These are phyloP conservation scores for Megalops atlanticus DNA, from an alignment of 2,113 vertebrate species.

Conservation along the genomic window DNA sequence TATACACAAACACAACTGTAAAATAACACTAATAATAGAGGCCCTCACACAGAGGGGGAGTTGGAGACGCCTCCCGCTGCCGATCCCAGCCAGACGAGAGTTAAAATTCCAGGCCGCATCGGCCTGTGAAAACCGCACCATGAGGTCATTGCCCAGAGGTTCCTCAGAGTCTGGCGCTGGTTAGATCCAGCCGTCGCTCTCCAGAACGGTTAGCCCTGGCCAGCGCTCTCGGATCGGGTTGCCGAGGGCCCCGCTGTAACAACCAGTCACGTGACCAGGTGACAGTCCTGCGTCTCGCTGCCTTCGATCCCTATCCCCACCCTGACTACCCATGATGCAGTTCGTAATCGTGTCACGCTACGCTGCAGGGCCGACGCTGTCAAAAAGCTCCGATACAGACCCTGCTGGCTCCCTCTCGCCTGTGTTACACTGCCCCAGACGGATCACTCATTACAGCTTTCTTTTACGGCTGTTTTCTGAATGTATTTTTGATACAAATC, in stretches of 20 bases:
- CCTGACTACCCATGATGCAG: background rate
- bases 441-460: background rate
- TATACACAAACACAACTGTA: too few species aligned
- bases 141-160: conserved; percentile 68
- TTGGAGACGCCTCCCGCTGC: background rate
- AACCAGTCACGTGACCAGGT: background rate
- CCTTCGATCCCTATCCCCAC: background rate
- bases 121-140: conserved; percentile 53
- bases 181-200: conserved; percentile 50
- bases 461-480: background rate
- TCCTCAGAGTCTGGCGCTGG: conserved; percentile 67
- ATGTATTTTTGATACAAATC: background rate
- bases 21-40: background rate
- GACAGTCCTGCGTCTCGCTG: background rate
- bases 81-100: too few species aligned
- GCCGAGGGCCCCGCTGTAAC: background rate
- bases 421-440: background rate
- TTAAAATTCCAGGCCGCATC: background rate
- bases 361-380: background rate
- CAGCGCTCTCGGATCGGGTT: background rate
- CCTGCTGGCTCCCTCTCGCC: background rate
- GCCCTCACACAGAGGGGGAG: background rate
- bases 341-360: background rate
- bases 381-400: background rate
- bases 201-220: background rate